Percentiles rank a stretch among this genome's conserved stretches.
phyloP scores from a whole-genome alignment of 1,140 invertebrate species.

The Tribolium castaneum region DNA sequence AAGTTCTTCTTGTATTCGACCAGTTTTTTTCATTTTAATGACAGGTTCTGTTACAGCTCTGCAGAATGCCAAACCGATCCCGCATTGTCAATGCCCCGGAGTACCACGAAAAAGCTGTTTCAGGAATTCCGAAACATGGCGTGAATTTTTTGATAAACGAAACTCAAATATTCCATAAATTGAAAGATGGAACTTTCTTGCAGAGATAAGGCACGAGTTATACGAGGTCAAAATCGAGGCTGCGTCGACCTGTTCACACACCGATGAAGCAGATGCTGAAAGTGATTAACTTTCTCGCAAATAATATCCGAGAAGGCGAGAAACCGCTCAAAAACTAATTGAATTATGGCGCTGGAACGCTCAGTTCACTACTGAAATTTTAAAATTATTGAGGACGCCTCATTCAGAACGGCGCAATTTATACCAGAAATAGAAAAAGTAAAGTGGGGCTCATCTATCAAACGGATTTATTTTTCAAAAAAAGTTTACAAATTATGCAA shows the following conservation, averaged over 20 bases:
- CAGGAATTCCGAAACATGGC: constrained; percentile 12
- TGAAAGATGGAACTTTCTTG: neutral
- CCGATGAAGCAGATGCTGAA: constrained; percentile 1
- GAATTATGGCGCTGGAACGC: too few relatives aligned
- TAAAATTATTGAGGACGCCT: too few relatives aligned
- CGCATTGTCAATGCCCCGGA: constrained; percentile 13
- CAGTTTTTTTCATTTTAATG: constrained; percentile 34
- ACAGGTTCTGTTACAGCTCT: constrained; percentile 25
- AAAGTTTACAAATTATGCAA: neutral
- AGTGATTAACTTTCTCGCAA: constrained; percentile 15
- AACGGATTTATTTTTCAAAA: neutral
- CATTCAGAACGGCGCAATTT: neutral
- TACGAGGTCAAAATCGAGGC: constrained; percentile 3
- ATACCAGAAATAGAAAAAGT: neutral
- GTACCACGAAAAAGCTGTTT: constrained; percentile 13
- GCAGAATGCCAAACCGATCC: constrained; percentile 7
- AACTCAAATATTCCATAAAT: neutral
- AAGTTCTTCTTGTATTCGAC: constrained; percentile 6
- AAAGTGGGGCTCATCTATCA: neutral
- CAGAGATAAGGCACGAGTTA: neutral
- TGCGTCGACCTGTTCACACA: constrained; percentile 2
- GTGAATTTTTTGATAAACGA: neutral
- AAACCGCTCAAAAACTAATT: too few relatives aligned
- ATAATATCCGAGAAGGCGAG: neutral
- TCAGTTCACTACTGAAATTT: too few relatives aligned